These are phyloP conservation scores for Aphaenogaster rudis DNA, from an alignment of 1,140 invertebrate genomes.

Conservation along the genomic window DNA sequence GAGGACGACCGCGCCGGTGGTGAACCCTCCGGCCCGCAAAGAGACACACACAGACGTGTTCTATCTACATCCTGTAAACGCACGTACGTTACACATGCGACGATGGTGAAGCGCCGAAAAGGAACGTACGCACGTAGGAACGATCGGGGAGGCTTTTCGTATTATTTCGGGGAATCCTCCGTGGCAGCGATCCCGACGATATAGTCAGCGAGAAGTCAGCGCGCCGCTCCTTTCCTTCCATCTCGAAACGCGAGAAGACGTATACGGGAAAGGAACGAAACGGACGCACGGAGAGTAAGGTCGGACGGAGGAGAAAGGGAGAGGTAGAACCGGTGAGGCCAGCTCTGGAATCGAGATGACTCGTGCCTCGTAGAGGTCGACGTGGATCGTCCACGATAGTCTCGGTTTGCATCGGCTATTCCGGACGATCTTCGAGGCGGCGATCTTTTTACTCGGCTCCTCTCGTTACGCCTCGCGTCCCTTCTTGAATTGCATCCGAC, in stretches of 20 bases:
- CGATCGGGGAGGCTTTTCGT: constrained; percentile 67
- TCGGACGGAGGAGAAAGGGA: not conserved
- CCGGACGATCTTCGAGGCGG: not conserved
- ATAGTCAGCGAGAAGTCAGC: constrained; percentile 56
- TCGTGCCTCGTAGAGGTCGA: constrained; percentile 65
- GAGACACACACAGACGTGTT: constrained; percentile 30
- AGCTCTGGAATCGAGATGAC: constrained; percentile 73
- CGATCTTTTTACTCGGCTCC: constrained; percentile 26
- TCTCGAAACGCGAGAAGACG: constrained; percentile 44
- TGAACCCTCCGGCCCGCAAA: constrained; percentile 49
- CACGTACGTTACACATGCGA: not conserved
- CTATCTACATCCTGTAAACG: constrained; percentile 32
- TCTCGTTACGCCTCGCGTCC: constrained; percentile 18
- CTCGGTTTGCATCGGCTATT: constrained; percentile 17
- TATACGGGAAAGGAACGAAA: constrained; percentile 23
- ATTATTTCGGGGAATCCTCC: constrained; percentile 72
- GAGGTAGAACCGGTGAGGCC: constrained; percentile 37
- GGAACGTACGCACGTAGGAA: constrained; percentile 15
- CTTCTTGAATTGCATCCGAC: not conserved
- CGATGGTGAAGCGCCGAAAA: constrained; percentile 26
- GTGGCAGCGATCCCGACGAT: constrained; percentile 66
- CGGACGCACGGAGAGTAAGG: not conserved
- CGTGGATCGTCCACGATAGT: constrained; percentile 44
- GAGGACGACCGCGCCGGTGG: constrained; percentile 51
- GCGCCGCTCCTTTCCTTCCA: constrained; percentile 53